Conservation (phyloP, 2,888 invertebrate species). For the Himalopsyche japonica region DNA sequence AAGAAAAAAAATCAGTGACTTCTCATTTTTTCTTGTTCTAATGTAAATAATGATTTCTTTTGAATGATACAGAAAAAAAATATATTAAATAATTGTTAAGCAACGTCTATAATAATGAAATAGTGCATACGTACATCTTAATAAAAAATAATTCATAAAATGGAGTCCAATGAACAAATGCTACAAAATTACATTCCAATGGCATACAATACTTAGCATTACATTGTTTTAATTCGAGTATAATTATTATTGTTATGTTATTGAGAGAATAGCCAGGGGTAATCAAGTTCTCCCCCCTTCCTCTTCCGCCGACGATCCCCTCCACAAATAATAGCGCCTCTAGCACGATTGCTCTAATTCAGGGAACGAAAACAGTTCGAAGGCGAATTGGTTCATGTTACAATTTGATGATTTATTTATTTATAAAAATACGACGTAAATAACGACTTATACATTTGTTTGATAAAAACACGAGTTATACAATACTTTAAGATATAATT, state of each 20-base stretch:
- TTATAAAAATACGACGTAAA: no score
- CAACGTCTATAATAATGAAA: background rate
- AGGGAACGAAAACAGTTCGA: background rate
- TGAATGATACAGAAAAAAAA: no score
- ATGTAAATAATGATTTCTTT: no score
- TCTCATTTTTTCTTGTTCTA: no score
- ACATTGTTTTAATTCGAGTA: background rate
- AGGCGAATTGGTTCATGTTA: background rate
- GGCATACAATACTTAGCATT: background rate
- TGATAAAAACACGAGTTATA: no score
- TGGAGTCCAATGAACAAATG: background rate
- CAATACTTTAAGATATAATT: no score
- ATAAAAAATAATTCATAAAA: background rate
- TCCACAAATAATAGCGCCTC: constrained; percentile 28
- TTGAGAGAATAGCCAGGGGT: background rate
- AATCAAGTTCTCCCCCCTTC: background rate
- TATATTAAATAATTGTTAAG: no score
- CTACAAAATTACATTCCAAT: background rate
- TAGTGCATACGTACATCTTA: background rate
- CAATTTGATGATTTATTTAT: no score
- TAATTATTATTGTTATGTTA: background rate
- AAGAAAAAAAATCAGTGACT: no score
- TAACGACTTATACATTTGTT: no score
- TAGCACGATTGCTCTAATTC: constrained; percentile 22
- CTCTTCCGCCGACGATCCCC: constrained; percentile 1